Percentiles rank a stretch among this genome's conserved stretches.
These are phyloP conservation scores for Arizona elegans DNA, from an alignment of 2,113 vertebrate genomes.

Conservation along the genomic window DNA sequence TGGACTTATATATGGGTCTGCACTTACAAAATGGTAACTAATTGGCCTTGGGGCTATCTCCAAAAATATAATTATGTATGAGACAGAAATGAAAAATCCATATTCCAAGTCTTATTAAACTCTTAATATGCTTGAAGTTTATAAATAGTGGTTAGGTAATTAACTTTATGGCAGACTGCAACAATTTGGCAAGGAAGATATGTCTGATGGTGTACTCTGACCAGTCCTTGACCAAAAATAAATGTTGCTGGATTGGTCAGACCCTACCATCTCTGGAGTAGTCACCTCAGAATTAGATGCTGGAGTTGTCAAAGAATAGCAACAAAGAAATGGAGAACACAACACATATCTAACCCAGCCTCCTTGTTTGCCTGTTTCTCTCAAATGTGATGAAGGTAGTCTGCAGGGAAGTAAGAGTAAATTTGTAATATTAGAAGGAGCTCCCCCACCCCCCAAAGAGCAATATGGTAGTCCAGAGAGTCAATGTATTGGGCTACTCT, in stretches of 20 bases:
- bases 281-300: background rate
- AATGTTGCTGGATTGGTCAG: background rate
- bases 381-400: background rate
- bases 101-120: background rate
- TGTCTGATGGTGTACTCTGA: background rate
- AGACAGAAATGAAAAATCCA: background rate
- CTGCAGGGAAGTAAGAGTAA: background rate
- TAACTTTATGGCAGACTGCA: background rate
- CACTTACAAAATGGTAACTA: background rate
- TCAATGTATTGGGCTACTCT: background rate
- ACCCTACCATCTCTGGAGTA: background rate
- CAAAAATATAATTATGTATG: background rate
- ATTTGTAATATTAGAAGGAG: background rate
- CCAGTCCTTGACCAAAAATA: background rate
- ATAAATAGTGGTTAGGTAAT: background rate
- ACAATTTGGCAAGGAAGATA: background rate
- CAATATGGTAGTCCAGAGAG: background rate
- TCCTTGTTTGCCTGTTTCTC: background rate
- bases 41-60: background rate
- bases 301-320: background rate
- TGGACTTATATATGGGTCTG: background rate
- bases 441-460: background rate
- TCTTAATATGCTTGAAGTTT: background rate
- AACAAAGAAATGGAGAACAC: background rate
- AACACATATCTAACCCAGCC: background rate